These are phyloP conservation scores for Agonum fuliginosum DNA, from an alignment of 2,888 invertebrate genomes.

Conservation along the genomic window DNA sequence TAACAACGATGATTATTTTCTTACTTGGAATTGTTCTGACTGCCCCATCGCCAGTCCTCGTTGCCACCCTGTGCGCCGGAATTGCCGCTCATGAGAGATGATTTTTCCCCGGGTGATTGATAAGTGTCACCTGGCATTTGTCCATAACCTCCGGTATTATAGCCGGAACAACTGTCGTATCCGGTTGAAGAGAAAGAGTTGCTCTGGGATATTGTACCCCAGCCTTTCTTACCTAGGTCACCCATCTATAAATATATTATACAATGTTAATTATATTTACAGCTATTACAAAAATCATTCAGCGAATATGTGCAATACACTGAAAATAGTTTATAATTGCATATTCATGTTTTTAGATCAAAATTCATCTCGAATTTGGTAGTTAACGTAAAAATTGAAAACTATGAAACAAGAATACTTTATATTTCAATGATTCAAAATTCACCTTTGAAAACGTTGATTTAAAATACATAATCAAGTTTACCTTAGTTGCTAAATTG, in stretches of 20 bases:
- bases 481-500: slow-evolving; percentile 80
- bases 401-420: no score
- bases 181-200: slow-evolving; percentile 61
- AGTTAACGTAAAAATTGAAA: no score
- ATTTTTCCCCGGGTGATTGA: slow-evolving; percentile 72
- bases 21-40: slow-evolving; percentile 72
- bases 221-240: slow-evolving; percentile 81
- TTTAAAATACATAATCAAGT: slow-evolving; percentile 34
- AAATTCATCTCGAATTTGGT: no score
- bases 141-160: slow-evolving; percentile 68
- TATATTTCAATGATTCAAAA: no score
- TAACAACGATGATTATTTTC: background rate
- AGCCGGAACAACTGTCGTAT: slow-evolving; percentile 48
- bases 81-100: slow-evolving; percentile 71
- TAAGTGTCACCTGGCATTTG: slow-evolving; percentile 71
- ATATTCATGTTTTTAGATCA: no score
- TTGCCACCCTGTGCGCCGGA: slow-evolving; percentile 66
- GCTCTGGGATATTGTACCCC: slow-evolving; percentile 73
- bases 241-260: slow-evolving; percentile 74
- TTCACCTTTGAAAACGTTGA: background rate
- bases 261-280: background rate
- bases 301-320: no score
- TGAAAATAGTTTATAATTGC: no score
- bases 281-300: background rate
- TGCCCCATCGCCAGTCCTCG: slow-evolving; percentile 71